A percentile compares a stretch with the other conserved stretches of the same genome.
phyloP scores from a whole-genome alignment of 1,140 invertebrate species.

The Armadillidium nasatum region DNA sequence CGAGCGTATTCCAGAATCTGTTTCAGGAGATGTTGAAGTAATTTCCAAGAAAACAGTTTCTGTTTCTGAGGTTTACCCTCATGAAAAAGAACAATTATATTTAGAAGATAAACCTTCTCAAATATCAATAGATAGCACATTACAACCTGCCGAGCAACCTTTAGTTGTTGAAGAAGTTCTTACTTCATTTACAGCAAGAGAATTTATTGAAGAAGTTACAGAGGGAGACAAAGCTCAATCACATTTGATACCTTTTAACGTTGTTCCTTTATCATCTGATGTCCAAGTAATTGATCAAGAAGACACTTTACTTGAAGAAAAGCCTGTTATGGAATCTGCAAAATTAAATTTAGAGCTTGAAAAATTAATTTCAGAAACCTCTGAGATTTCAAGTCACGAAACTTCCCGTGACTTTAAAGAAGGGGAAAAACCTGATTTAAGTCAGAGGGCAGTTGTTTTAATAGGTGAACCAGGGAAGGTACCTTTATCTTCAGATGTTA shows the following conservation, averaged over 20 bases:
- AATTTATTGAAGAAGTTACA: not conserved
- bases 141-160: constrained; percentile 21
- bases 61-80: constrained; percentile 45
- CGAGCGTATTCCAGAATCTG: constrained; percentile 1
- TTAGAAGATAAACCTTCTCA: not conserved
- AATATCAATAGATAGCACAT: constrained; percentile 6
- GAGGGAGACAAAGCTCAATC: not conserved
- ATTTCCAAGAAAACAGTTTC: constrained; percentile 35
- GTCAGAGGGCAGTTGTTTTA: constrained; percentile 31
- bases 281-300: not conserved
- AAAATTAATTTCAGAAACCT: not conserved
- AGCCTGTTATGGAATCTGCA: constrained; percentile 21
- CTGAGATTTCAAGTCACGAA: constrained; percentile 35
- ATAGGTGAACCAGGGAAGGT: constrained; percentile 33
- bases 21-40: constrained; percentile 31
- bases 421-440: not conserved
- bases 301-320: not conserved
- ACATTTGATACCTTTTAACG: not conserved
- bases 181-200: not conserved
- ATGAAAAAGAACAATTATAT: constrained; percentile 21
- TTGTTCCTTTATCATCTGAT: not conserved
- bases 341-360: constrained; percentile 28
- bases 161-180: constrained; percentile 21
- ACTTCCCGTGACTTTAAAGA: constrained; percentile 21
- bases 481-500: constrained; percentile 32